Evolutionary conservation across 2,113 vertebrate genomes (phyloP), one percentile per base, ranked within the genome.

Genomic region (Elanoides forficatus): DNA sequence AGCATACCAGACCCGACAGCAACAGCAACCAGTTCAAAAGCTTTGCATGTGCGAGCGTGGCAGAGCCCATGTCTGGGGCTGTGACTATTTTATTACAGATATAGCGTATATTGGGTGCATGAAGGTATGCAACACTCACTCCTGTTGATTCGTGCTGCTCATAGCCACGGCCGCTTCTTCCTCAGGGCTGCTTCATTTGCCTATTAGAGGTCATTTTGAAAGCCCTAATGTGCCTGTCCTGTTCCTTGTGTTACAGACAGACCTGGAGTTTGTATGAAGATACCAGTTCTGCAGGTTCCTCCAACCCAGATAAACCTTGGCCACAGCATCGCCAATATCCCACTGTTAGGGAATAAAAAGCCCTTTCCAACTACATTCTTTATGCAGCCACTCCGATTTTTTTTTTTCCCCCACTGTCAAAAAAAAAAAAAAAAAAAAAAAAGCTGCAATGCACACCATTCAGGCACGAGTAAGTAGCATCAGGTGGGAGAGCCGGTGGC

Each of bases 1-100:
- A 87, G 48, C 50, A 40, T 3, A 70, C 25, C n/a, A 97, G 8
- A 3, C 26, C 72, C 38, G 30, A 26, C 14, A 98, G 73, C n/a
- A 50, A 34, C 7, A 97, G 79, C 66, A 97, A 53, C 74, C 68
- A 42, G 3, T 16, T 93, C 75, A 93, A 81, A 83, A 94, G 10
- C 48, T n/a, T 22, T 25, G 43, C 45, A 42, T 8, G 19, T 58
- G 32, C 17, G 40, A 78, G 30, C 1, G 0, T 6, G 2, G 17
- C 40, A 84, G 50, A 74, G 65, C 45, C 80, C 97, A 97, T 97
- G 40, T 29, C 38, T 59, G 34, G 36, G 4, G 63, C 32, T 88
- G 27, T 23, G 50, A 30, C 3, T 4, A 6, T 32, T 75, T 87
- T 71, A 38, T 85, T 53, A 83, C 36, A 65, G 47, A 32, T 47